Evolutionary conservation across 2,888 invertebrate species (phyloP).

Genomic region (Tachina fera): DNA sequence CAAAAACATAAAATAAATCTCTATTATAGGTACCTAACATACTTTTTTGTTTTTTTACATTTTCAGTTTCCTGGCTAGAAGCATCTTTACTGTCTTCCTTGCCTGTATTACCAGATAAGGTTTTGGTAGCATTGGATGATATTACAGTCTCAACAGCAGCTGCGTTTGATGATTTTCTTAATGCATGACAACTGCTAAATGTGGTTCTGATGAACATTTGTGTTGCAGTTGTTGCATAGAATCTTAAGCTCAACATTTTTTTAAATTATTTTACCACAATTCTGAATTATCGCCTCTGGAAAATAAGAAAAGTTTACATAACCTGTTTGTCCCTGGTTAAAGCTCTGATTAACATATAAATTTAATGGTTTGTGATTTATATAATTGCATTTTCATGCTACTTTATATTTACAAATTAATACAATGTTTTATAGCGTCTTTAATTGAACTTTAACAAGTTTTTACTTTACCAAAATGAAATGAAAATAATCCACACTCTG

Average conservation of each 20-base stretch:
- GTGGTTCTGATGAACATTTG: slow-evolving; percentile 72
- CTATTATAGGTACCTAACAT: slow-evolving; percentile 39
- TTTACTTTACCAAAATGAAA: slow-evolving; percentile 31
- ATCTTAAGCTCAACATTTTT: slow-evolving; percentile 81
- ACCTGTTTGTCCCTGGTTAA: slow-evolving; percentile 77
- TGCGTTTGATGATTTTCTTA: slow-evolving; percentile 71
- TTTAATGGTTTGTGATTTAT: background rate
- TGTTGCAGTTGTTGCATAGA: slow-evolving; percentile 65
- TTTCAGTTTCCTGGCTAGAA: slow-evolving; percentile 10
- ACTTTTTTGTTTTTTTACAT: slow-evolving; percentile 74
- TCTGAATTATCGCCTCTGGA: slow-evolving; percentile 75
- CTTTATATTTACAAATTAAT: background rate
- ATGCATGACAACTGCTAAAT: slow-evolving; percentile 73
- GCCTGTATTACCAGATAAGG: slow-evolving; percentile 2
- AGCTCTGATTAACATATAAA: background rate
- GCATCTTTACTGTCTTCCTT: slow-evolving; percentile 22
- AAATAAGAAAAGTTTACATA: slow-evolving; percentile 80
- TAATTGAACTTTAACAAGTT: slow-evolving; percentile 37
- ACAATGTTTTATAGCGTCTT: background rate
- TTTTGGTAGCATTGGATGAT: slow-evolving; percentile 39
- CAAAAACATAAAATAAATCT: background rate
- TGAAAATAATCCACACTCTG: slow-evolving; percentile 54
- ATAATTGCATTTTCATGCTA: background rate
- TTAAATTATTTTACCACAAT: slow-evolving; percentile 18
- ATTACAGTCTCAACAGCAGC: slow-evolving; percentile 56